A percentile compares a stretch with the other conserved stretches of the same genome.
phyloP scores from a whole-genome alignment of 2,113 vertebrate genomes.

The Urocitellus parryii region DNA sequence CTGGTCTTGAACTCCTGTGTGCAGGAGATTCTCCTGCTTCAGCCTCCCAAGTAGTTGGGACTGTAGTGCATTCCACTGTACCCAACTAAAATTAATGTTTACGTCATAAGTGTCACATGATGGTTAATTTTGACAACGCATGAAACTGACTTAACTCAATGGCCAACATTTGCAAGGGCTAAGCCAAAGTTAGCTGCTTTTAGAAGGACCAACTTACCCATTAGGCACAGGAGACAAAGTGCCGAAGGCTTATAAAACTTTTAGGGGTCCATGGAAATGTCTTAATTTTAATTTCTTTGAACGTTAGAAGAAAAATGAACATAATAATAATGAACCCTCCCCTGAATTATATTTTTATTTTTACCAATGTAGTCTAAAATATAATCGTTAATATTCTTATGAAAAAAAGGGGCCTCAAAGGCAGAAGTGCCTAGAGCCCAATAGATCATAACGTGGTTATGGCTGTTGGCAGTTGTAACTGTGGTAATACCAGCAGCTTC shows the following conservation, averaged over 20 bases:
- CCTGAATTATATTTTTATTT: neutral
- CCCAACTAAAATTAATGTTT: neutral
- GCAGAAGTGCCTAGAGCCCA: neutral
- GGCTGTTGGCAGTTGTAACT: neutral
- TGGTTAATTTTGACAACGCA: neutral
- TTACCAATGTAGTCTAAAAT: neutral
- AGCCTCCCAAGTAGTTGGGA: neutral
- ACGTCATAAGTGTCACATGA: neutral
- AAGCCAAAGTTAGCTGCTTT: neutral
- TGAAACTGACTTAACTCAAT: neutral
- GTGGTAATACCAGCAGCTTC: neutral
- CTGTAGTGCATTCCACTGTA: neutral
- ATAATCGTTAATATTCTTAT: neutral
- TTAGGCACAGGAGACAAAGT: neutral
- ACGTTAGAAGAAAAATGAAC: neutral
- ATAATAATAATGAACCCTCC: neutral
- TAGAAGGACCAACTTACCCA: too few species aligned
- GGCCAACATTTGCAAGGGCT: neutral
- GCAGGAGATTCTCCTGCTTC: neutral
- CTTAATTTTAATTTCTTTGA: conserved; percentile 10
- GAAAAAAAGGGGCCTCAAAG: neutral
- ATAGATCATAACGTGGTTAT: neutral
- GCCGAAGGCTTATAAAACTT: neutral
- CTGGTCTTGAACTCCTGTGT: neutral
- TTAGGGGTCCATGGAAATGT: neutral